Evolutionary conservation across 2,113 vertebrate species (phyloP).

Genomic region (Cyrtonyx montezumae): DNA sequence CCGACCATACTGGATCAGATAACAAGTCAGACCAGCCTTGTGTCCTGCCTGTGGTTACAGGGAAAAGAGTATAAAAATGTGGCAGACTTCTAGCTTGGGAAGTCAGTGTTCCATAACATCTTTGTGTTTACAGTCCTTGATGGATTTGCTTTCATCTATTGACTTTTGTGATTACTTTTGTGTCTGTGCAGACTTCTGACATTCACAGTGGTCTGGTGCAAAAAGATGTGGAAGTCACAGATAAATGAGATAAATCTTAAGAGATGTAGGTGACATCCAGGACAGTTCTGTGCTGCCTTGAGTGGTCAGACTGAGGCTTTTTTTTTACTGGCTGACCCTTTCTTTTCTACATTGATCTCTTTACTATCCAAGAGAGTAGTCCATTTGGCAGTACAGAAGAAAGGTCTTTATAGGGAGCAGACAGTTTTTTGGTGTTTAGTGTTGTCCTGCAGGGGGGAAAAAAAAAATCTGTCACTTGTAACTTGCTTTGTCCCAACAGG

Average conservation of each 20-base stretch:
- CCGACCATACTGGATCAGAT: fast-evolving
- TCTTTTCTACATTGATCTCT: background rate
- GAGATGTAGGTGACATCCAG: background rate
- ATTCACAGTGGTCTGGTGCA: background rate
- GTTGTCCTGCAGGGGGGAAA: background rate
- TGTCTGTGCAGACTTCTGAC: background rate
- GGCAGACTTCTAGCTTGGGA: background rate
- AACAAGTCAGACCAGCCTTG: background rate
- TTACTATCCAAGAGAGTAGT: background rate
- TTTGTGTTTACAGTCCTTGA: background rate
- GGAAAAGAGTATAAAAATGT: background rate
- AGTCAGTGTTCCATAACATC: background rate
- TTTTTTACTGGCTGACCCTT: background rate
- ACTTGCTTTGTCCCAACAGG: slow-evolving; percentile 73
- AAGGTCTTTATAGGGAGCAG: background rate
- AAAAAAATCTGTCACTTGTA: background rate
- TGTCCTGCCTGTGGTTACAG: background rate
- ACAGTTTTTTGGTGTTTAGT: background rate
- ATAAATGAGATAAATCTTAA: background rate
- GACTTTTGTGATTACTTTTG: slow-evolving; percentile 35
- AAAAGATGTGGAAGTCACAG: background rate
- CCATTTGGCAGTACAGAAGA: background rate
- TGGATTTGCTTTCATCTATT: slow-evolving; percentile 14
- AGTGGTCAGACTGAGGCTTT: background rate
- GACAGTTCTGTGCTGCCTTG: background rate